A percentile compares a stretch with the other conserved stretches of the same genome.
These are phyloP conservation scores for Plotosus lineatus DNA, from an alignment of 2,113 vertebrate species.

Conservation along the genomic window DNA sequence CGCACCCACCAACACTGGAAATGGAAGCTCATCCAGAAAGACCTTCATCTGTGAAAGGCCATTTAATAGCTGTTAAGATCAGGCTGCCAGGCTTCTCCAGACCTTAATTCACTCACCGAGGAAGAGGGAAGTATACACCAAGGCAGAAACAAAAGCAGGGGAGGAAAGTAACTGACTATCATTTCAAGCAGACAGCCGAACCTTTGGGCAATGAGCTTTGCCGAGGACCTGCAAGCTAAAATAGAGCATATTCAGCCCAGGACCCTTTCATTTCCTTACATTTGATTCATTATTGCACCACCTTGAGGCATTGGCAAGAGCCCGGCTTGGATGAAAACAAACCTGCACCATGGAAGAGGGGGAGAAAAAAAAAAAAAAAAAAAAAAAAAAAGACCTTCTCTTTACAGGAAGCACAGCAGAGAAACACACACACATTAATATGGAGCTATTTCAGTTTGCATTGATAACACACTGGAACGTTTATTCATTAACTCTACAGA, in stretches of 20 bases:
- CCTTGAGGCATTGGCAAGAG: constrained; percentile 54
- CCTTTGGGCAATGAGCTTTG: constrained; percentile 57
- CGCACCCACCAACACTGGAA: constrained; percentile 51
- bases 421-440: constrained; percentile 3
- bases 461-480: not conserved
- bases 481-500: constrained; percentile 4
- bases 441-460: constrained; percentile 9
- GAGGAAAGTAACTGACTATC: constrained; percentile 40
- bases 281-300: constrained; percentile 58
- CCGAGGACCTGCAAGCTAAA: constrained; percentile 47
- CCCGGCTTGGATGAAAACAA: constrained; percentile 47
- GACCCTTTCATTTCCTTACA: constrained; percentile 49
- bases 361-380: no score
- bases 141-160: not conserved
- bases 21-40: constrained; percentile 62
- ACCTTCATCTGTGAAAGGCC: constrained; percentile 61
- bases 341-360: constrained; percentile 40
- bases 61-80: constrained; percentile 68
- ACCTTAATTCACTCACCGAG: constrained; percentile 64
- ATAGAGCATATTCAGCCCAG: constrained; percentile 52
- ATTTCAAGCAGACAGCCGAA: constrained; percentile 57
- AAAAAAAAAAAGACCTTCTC: constrained; percentile 37
- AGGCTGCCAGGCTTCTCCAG: constrained; percentile 60
- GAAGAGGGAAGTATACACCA: constrained; percentile 34
- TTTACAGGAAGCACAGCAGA: constrained; percentile 33